A percentile compares a stretch with the other conserved stretches of the same genome.
phyloP scores from a whole-genome alignment of 1,140 invertebrate genomes.

The Drosophila grimshawi region DNA sequence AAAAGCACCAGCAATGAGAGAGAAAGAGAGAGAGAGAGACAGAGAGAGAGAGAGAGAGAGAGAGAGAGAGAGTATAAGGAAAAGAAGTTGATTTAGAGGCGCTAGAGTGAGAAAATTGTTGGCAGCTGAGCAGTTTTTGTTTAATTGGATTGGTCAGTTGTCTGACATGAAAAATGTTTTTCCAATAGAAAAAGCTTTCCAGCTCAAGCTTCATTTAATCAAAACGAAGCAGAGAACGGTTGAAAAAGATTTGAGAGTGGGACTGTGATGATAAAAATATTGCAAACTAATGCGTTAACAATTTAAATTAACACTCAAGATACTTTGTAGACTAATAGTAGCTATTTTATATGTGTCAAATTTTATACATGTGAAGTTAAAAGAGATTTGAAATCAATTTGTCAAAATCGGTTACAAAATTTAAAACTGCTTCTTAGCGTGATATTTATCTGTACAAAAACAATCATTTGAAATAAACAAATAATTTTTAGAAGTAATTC shows the following conservation, averaged over 20 bases:
- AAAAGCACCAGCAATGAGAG: slow-evolving; percentile 19
- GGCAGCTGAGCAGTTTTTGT: slow-evolving; percentile 43
- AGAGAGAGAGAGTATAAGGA: neutral
- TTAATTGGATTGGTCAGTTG: slow-evolving; percentile 54
- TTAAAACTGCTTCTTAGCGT: too few species aligned
- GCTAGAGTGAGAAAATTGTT: slow-evolving; percentile 36
- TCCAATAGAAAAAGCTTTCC: slow-evolving; percentile 49
- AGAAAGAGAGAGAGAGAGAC: neutral
- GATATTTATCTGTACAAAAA: too few species aligned
- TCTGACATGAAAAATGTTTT: slow-evolving; percentile 55
- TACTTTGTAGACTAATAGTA: too few species aligned
- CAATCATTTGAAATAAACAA: too few species aligned
- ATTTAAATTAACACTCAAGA: too few species aligned
- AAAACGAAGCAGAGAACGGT: neutral
- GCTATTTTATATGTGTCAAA: too few species aligned
- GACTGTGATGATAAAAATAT: neutral
- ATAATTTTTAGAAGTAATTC: too few species aligned
- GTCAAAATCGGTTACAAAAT: too few species aligned
- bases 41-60: neutral
- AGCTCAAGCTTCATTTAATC: slow-evolving; percentile 21
- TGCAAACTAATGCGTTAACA: neutral
- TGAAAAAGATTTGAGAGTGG: neutral
- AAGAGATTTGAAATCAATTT: too few species aligned
- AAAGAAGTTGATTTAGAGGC: slow-evolving; percentile 37
- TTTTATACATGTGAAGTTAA: too few species aligned